Evolutionary conservation across 2,888 invertebrate genomes (phyloP).

Genomic region (Halictus ligatus): DNA sequence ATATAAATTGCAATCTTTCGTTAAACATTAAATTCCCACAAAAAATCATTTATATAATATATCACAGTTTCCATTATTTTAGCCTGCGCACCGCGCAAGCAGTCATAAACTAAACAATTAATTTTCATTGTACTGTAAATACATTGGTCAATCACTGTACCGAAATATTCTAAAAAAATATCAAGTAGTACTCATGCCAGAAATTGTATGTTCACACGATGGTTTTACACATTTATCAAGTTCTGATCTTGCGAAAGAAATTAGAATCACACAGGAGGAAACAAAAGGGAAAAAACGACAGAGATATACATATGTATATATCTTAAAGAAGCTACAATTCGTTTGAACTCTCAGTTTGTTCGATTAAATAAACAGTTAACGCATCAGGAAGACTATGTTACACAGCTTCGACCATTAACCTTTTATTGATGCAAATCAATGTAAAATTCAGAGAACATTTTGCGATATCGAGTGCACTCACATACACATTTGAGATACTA

Average conservation of each 20-base stretch:
- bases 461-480: conserved; percentile 15
- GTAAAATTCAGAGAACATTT: conserved; percentile 16
- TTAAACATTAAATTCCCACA: not conserved
- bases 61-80: not conserved
- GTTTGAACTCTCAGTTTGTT: conserved; percentile 7
- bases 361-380: conserved; percentile 8
- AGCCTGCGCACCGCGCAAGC: not conserved
- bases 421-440: conserved; percentile 40
- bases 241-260: not conserved
- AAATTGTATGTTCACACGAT: not conserved
- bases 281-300: conserved; percentile 27
- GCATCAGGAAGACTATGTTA: conserved; percentile 23
- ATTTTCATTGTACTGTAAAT: conserved; percentile 8
- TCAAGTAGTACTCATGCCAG: not conserved
- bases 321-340: conserved; percentile 19
- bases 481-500: conserved; percentile 13
- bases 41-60: not conserved
- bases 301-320: not conserved
- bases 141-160: conserved; percentile 1
- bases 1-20: too few species aligned
- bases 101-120: conserved; percentile 35
- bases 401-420: conserved; percentile 29
- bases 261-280: conserved; percentile 14
- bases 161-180: not conserved
- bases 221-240: not conserved